These are phyloP conservation scores for Clostera curtula DNA, from an alignment of 2,888 invertebrate genomes.

Conservation along the genomic window DNA sequence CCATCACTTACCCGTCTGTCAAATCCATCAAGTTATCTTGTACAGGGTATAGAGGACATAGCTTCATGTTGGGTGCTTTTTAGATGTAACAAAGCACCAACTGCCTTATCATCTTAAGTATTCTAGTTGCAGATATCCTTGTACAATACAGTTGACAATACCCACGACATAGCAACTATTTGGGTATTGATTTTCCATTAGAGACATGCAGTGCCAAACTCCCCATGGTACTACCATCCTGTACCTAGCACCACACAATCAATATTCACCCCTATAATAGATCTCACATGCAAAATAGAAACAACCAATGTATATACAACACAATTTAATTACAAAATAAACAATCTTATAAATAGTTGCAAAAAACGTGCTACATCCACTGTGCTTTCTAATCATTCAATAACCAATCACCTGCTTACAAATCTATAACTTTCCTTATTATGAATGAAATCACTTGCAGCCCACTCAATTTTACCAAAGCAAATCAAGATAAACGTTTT, in stretches of 20 bases:
- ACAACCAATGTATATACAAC: constrained; percentile 19
- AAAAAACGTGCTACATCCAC: constrained; percentile 9
- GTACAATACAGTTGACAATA: too few relatives aligned
- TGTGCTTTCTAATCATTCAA: constrained; percentile 12
- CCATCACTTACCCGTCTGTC: too few relatives aligned
- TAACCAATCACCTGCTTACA: constrained; percentile 10
- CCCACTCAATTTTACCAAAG: too few relatives aligned
- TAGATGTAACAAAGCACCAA: too few relatives aligned
- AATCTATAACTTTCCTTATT: constrained; percentile 12
- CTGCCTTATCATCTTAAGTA: too few relatives aligned
- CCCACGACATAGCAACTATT: too few relatives aligned
- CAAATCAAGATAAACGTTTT: too few relatives aligned
- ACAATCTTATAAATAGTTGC: constrained; percentile 22
- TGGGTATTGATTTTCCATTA: constrained; percentile 9
- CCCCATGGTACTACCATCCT: constrained; percentile 18
- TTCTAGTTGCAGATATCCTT: too few relatives aligned
- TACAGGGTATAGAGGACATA: too few relatives aligned
- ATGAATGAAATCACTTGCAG: not conserved
- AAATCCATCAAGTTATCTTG: too few relatives aligned
- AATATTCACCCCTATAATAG: constrained; percentile 25
- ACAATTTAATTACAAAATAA: constrained; percentile 29
- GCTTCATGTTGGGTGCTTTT: too few relatives aligned
- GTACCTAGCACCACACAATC: constrained; percentile 17
- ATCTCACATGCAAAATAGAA: constrained; percentile 7
- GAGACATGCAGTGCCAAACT: constrained; percentile 8